Evolutionary conservation across 2,797 vertebrate species (phyloP).

Genomic region (Margarornis squamiger): DNA sequence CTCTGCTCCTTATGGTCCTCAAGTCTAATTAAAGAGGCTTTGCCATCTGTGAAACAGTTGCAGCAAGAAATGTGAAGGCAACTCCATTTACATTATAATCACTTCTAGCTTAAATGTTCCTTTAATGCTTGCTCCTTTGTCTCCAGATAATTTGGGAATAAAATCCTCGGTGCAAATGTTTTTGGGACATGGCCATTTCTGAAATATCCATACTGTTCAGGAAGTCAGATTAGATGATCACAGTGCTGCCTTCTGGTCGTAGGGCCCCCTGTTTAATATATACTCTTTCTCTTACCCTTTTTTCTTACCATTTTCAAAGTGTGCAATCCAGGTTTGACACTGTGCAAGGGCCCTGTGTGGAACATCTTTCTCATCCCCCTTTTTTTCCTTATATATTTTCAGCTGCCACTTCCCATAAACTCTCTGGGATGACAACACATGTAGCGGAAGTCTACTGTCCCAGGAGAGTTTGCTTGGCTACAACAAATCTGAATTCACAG

Average conservation of each 20-base stretch:
- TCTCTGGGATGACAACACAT: neutral
- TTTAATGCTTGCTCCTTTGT: neutral
- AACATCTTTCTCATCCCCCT: fast-evolving
- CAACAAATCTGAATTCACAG: neutral
- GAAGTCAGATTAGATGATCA: neutral
- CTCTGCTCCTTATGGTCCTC: neutral
- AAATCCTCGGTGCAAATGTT: neutral
- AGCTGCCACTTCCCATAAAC: neutral
- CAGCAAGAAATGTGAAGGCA: neutral
- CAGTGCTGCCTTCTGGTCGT: neutral
- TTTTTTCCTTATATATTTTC: neutral
- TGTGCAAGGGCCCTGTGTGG: neutral
- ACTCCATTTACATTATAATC: neutral
- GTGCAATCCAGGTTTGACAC: neutral
- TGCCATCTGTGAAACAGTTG: slow-evolving; percentile 1
- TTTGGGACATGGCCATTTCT: neutral
- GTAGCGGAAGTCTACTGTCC: neutral
- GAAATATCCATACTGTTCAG: neutral
- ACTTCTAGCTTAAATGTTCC: neutral
- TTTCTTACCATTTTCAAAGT: neutral
- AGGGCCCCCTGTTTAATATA: neutral
- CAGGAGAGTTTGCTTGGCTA: neutral
- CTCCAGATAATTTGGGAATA: neutral
- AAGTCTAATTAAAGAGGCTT: neutral
- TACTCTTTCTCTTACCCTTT: neutral